Base-by-base conservation (phyloP, 2,888 invertebrate genomes). In the Tenodera sinensis region DNA sequence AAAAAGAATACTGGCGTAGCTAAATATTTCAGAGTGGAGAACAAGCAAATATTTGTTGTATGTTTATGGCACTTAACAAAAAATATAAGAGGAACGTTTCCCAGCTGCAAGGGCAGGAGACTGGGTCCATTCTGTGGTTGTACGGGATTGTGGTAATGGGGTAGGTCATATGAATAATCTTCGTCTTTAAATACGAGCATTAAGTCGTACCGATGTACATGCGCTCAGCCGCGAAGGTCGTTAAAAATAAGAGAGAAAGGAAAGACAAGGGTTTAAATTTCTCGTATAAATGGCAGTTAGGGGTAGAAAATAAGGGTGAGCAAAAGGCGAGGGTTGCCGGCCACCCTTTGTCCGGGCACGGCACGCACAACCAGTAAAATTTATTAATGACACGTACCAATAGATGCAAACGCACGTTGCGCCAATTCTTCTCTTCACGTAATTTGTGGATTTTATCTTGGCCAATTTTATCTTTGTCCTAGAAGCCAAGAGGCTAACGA, bases 111-210 rank as follows among this genome's bases (percentile, higher is more conserved):
- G 42, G 42, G 42, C 12, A 12, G 12, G 34, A 7, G 34, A 0
- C 34, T 12, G 0, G 42, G 54, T 71, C 54, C 54, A 20, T 71
- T 71, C 54, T 71, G 54, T 71, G 54, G 54, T 20, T 54, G 3
- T 14, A 54, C 20, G 15, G 54, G 54, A 25, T 71, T 71, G 54
- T 71, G 54, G 25, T 71, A 71, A 83, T 87, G 27, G 87, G 30
- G 87, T 82, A 88, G 81, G 85, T 87, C 89, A 90, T 90, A 89
- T 90, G 90, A 90, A 89, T 90, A 89, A 90, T 90, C 88, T 89
- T 90, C 84, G 89, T 89, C 88, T 85, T 83, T 90, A 90, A 90
- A 89, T 89, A 89, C 87, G 89, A 90, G 81, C 89, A 89, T 88
- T 88, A 89, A 89, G 89, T 89, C 89, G 28, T 88, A 83, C 83